Percentiles rank a stretch among this genome's conserved stretches.
These are phyloP conservation scores for Trogon melanurus DNA, from an alignment of 2,113 vertebrate genomes.

Conservation along the genomic window DNA sequence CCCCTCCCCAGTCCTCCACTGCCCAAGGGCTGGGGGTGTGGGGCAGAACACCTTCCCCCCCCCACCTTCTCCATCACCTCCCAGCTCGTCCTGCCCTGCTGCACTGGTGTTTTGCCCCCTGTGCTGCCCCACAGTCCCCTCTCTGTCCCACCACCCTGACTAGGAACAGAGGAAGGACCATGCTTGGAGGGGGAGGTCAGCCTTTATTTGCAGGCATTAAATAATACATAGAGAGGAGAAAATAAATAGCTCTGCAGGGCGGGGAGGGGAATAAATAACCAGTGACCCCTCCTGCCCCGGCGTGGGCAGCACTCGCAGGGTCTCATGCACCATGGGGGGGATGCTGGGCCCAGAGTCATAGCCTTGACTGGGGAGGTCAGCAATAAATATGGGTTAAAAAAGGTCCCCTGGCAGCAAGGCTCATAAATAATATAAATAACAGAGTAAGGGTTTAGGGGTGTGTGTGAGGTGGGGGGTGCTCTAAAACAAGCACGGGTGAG, in stretches of 20 bases:
- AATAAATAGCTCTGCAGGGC: conserved; percentile 23
- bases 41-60: no score
- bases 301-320: not conserved
- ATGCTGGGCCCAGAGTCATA: not conserved
- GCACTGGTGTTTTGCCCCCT: not conserved
- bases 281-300: not conserved
- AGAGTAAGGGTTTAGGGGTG: not conserved
- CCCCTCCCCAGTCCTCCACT: not conserved
- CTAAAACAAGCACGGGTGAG: conserved; percentile 58
- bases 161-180: rapidly evolving
- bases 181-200: not conserved
- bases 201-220: conserved; percentile 31
- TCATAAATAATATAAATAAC: conserved; percentile 59
- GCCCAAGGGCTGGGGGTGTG: no score
- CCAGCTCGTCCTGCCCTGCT: not conserved
- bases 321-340: not conserved
- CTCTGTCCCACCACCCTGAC: rapidly evolving
- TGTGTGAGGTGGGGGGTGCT: conserved; percentile 2
- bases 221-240: not conserved
- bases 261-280: conserved; percentile 27
- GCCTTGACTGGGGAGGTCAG: not conserved
- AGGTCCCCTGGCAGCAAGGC: not conserved
- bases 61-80: not conserved
- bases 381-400: conserved; percentile 25
- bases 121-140: no score